Conservation (phyloP, 2,888 invertebrate species). For the Pterostichus madidus region DNA sequence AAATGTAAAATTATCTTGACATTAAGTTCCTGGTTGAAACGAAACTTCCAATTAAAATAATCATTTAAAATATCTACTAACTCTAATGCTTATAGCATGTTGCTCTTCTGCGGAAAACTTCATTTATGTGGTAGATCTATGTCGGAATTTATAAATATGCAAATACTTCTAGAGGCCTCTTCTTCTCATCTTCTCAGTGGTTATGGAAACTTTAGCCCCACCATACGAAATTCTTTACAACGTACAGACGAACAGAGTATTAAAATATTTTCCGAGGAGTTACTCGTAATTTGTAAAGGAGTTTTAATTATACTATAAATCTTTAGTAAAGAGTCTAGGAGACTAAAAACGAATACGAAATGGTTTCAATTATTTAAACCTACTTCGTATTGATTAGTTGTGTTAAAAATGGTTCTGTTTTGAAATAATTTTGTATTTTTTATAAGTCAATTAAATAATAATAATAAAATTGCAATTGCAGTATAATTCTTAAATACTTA, state of each 20-base stretch:
- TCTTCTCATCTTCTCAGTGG: constrained; percentile 13
- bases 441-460: too few species aligned
- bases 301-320: constrained; percentile 61
- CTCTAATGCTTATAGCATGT: too few species aligned
- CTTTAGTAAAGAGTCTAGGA: constrained; percentile 28
- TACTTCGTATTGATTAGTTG: neutral
- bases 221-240: constrained; percentile 53
- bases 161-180: constrained; percentile 47
- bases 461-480: too few species aligned
- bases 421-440: too few species aligned
- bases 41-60: too few species aligned
- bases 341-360: constrained; percentile 4
- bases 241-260: constrained; percentile 19
- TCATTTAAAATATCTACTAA: too few species aligned
- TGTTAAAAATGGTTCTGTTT: too few species aligned
- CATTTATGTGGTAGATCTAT: constrained; percentile 51
- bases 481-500: too few species aligned
- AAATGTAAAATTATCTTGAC: too few species aligned
- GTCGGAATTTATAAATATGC: constrained; percentile 59
- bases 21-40: too few species aligned
- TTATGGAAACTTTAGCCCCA: constrained; percentile 10
- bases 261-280: constrained; percentile 56
- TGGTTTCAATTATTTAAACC: constrained; percentile 39
- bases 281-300: constrained; percentile 58
- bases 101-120: constrained; percentile 11